Conservation (phyloP, 2,113 vertebrate genomes). For the Columbina picui region DNA sequence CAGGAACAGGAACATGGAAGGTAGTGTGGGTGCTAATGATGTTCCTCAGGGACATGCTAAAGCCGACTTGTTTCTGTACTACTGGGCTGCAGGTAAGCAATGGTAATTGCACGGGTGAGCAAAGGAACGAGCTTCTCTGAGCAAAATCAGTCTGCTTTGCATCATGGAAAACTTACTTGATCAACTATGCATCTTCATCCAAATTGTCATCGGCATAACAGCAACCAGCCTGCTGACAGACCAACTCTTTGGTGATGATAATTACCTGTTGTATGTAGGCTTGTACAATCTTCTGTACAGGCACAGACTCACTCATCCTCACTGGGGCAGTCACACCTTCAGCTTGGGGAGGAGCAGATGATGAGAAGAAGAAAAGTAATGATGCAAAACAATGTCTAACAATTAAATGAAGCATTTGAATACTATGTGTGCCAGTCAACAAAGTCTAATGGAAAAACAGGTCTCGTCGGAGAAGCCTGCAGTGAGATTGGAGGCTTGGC, state of each 20-base stretch:
- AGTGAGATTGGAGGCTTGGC: background rate
- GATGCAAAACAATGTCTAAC: background rate
- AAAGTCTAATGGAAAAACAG: background rate
- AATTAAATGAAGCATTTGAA: background rate
- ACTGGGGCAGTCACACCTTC: background rate
- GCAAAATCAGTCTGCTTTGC: background rate
- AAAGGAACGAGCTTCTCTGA: background rate
- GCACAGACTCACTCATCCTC: background rate
- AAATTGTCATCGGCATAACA: background rate
- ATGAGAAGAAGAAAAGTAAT: background rate
- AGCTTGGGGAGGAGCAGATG: background rate
- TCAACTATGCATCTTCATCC: background rate
- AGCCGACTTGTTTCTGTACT: background rate
- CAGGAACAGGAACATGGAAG: background rate
- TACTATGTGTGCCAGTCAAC: background rate
- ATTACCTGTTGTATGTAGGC: background rate
- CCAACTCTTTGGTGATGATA: background rate
- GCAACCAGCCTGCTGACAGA: background rate
- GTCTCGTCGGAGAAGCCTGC: background rate
- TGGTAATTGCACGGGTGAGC: background rate
- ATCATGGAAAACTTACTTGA: background rate
- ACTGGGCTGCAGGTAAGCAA: background rate
- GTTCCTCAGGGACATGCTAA: background rate
- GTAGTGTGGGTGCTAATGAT: accelerated
- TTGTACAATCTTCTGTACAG: background rate